Evolutionary conservation across 2,797 vertebrate species (phyloP).

Genomic region (Halcyon chelicuti): DNA sequence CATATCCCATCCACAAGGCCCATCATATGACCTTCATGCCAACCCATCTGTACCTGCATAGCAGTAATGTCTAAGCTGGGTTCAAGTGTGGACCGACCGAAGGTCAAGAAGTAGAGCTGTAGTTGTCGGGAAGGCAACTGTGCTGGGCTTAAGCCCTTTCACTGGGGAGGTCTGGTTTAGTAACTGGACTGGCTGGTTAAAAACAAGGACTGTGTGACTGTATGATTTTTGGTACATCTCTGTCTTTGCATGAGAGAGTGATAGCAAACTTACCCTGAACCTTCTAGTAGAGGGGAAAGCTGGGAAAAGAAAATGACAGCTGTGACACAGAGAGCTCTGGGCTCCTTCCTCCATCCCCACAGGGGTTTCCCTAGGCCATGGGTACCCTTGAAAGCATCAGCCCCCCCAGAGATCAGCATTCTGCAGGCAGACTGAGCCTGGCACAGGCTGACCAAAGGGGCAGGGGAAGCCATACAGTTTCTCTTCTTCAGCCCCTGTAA

Average conservation of each 20-base stretch:
- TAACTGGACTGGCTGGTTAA: not conserved
- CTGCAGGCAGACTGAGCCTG: not conserved
- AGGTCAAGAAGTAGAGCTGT: not conserved
- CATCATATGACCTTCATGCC: accelerated
- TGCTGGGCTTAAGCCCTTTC: not conserved
- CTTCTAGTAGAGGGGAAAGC: not conserved
- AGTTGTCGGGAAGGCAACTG: not conserved
- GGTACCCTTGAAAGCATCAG: accelerated
- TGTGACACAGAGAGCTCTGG: not conserved
- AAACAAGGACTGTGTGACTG: not conserved
- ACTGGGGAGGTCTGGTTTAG: not conserved
- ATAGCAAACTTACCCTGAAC: not conserved
- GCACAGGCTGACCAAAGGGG: not conserved
- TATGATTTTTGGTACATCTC: not conserved
- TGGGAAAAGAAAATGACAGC: not conserved
- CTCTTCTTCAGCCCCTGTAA: not conserved
- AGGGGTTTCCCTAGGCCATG: not conserved
- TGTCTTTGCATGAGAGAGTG: not conserved
- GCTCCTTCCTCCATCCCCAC: not conserved
- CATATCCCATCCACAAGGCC: not conserved
- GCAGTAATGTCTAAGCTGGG: not conserved
- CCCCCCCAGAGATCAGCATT: accelerated
- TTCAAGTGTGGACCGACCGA: accelerated
- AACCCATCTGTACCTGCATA: not conserved
- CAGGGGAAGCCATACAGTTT: not conserved